phyloP scores from a whole-genome alignment of 2,888 invertebrate species.

The Hydriomena furcata region DNA sequence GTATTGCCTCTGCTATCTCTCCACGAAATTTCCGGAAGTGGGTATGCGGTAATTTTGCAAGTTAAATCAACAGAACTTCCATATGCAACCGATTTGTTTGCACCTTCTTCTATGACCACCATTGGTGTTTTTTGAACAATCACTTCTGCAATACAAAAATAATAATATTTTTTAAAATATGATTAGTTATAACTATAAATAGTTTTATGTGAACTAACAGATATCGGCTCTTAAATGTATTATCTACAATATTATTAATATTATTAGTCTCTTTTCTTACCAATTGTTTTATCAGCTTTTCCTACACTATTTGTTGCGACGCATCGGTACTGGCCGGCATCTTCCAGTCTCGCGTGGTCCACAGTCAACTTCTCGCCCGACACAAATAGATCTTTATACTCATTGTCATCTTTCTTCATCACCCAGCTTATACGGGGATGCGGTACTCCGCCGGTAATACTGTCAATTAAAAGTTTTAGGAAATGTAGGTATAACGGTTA shows the following conservation, averaged over 20 bases:
- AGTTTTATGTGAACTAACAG: too few relatives aligned
- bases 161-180: too few relatives aligned
- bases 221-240: background rate
- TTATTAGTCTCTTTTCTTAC: conserved; percentile 7
- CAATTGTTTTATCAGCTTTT: background rate
- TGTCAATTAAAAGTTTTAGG: background rate
- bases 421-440: conserved; percentile 13
- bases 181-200: too few relatives aligned
- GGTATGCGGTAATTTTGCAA: conserved; percentile 16
- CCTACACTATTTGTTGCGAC: conserved; percentile 5
- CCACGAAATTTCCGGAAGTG: conserved; percentile 20
- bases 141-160: conserved; percentile 14
- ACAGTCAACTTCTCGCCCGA: conserved; percentile 11
- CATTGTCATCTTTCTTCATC: background rate
- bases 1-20: conserved; percentile 12
- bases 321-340: conserved; percentile 21
- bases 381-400: background rate
- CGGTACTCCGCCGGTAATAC: conserved; percentile 14
- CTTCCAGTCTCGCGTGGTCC: background rate
- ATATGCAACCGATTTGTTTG: conserved; percentile 5
- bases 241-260: background rate
- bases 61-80: conserved; percentile 9
- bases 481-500: too few relatives aligned
- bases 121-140: conserved; percentile 15
- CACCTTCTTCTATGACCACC: conserved; percentile 11